Conservation (phyloP, 64 coral and sea anemone species). For the Actinia equina region DNA sequence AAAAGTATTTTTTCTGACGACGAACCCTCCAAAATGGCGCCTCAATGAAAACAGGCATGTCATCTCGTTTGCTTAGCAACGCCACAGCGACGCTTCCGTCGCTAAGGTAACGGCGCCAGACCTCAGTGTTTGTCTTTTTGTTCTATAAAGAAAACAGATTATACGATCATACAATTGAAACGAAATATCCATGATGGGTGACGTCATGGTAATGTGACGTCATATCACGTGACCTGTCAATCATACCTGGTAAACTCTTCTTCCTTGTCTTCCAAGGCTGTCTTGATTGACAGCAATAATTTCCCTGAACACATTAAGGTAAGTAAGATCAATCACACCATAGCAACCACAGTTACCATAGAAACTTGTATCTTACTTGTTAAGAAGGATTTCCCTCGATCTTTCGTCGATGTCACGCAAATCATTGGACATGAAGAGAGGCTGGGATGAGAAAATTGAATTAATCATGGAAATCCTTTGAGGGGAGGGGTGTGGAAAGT, state of each 20-base stretch:
- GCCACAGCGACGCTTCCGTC: slow-evolving; percentile 59
- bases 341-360: neutral
- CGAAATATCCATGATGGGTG: neutral
- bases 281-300: slow-evolving; percentile 92
- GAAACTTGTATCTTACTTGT: slow-evolving; percentile 45
- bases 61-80: slow-evolving; percentile 58
- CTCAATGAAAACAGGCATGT: slow-evolving; percentile 50
- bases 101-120: slow-evolving; percentile 62
- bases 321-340: neutral
- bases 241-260: slow-evolving; percentile 64
- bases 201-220: neutral
- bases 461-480: neutral
- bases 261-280: slow-evolving; percentile 71
- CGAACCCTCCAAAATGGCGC: slow-evolving; percentile 66
- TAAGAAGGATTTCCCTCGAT: slow-evolving; percentile 74
- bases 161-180: neutral
- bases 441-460: slow-evolving; percentile 14
- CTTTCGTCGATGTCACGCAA: slow-evolving; percentile 65
- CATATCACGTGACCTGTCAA: neutral
- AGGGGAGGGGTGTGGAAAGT: neutral
- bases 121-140: slow-evolving; percentile 17
- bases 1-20: no score
- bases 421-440: slow-evolving; percentile 86
- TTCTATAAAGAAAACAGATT: slow-evolving; percentile 30
- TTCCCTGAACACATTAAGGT: slow-evolving; percentile 41